These are phyloP conservation scores for Dryoscopus gambensis DNA, from an alignment of 2,113 vertebrate species.

Conservation along the genomic window DNA sequence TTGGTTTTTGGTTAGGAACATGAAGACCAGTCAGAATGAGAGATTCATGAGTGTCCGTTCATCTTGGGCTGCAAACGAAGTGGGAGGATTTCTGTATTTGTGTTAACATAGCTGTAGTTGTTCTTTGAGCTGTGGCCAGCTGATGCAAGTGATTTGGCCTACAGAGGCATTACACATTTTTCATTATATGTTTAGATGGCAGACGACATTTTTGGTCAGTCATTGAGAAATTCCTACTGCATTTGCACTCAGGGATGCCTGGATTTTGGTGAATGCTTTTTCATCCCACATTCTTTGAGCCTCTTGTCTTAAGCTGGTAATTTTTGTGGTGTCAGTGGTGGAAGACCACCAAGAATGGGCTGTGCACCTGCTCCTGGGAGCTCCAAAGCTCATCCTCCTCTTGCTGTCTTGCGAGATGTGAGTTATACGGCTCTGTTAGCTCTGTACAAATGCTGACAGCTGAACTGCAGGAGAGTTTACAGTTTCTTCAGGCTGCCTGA, in stretches of 20 bases:
- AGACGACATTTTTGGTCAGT: background rate
- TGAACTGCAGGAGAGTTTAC: background rate
- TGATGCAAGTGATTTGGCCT: background rate
- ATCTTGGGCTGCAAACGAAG: background rate
- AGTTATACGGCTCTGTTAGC: background rate
- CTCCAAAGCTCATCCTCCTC: background rate
- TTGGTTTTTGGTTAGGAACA: background rate
- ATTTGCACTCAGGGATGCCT: background rate
- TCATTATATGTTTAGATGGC: background rate
- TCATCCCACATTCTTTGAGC: background rate
- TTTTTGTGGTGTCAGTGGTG: background rate
- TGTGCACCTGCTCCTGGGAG: background rate
- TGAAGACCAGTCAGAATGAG: background rate
- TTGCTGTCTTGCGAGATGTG: background rate
- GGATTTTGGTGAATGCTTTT: background rate
- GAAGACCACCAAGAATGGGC: background rate
- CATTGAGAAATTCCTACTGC: background rate
- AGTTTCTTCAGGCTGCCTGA: background rate
- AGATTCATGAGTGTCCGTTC: background rate
- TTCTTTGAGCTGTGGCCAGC: background rate
- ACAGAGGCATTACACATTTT: rapidly evolving
- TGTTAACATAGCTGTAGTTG: background rate
- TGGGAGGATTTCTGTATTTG: background rate
- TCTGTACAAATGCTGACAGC: background rate
- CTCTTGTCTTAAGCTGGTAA: background rate